Evolutionary conservation across 2,113 vertebrate genomes (phyloP).

Genomic region (Oncorhynchus nerka): DNA sequence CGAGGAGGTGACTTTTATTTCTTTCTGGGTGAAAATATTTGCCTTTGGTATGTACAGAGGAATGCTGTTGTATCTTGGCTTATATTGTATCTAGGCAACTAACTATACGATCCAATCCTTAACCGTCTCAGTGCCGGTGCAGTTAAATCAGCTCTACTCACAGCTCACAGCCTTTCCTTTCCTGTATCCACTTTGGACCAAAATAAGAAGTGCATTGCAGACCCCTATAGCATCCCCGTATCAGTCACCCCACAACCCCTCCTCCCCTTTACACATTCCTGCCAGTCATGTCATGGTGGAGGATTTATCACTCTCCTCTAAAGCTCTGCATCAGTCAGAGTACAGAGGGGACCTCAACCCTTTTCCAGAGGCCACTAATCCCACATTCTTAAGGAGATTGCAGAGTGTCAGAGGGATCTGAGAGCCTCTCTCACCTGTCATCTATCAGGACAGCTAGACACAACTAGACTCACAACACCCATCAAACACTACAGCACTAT

Average conservation of each 20-base stretch:
- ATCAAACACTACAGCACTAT: not conserved
- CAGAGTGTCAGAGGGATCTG: constrained; percentile 73
- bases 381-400: constrained; percentile 78
- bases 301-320: constrained; percentile 49
- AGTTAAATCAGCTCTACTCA: too few species aligned
- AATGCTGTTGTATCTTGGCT: too few species aligned
- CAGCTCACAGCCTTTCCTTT: too few species aligned
- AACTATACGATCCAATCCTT: too few species aligned
- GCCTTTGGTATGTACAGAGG: too few species aligned
- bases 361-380: constrained; percentile 72
- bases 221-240: too few species aligned
- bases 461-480: constrained; percentile 40
- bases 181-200: too few species aligned
- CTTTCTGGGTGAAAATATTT: not conserved
- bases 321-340: constrained; percentile 53
- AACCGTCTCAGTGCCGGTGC: too few species aligned
- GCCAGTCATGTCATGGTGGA: constrained; percentile 23
- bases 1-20: not conserved
- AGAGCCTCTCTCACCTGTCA: constrained; percentile 77
- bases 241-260: too few species aligned
- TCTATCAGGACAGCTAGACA: constrained; percentile 52
- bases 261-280: not conserved
- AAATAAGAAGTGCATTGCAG: too few species aligned
- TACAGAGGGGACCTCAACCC: constrained; percentile 57
- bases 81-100: too few species aligned